Evolutionary conservation across 1,140 invertebrate genomes (phyloP), one percentile per base, ranked within the genome.

Genomic region (Achatina immaculata): DNA sequence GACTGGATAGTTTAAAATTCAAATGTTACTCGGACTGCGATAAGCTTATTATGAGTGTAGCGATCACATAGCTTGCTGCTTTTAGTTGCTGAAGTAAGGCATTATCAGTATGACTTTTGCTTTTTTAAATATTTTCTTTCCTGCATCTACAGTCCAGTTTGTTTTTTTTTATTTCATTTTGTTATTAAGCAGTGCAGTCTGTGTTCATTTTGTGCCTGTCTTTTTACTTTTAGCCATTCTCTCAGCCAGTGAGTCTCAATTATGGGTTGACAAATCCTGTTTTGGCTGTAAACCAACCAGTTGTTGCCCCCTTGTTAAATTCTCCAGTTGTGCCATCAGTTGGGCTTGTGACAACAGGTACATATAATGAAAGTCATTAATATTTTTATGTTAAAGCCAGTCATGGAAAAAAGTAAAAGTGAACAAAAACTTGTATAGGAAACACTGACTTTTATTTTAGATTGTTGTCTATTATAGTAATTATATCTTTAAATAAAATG

Each of bases 301-400:
- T 74, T 6, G 31, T 74, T 6, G 43, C 72, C 9, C 43, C 72
- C 7, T n/a, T 74, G 45, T 16, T n/a, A 7, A 43, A 31, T 14
- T 2, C 72, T 51, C 11, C 72, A 38, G 31, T 34, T 21, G 31
- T 51, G 28, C 72, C 43, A 1, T 0, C 43, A 1, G 9, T 74
- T 28, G 72, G 72, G 14, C 43, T 74, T 36, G 42, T 74, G 14
- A 74, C n/a, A 11, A 74, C 72, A 51, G 72, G 72, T 74, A 45
- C 21, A 28, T 68, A 11, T 34, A 16, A 11, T 11, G 14, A 11
- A 16, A 28, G 11, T 68, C 14, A 11, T 51, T 51, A 51, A 51
- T 11, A 24, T 51, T 24, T 14, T 11, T 51, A 14, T 51, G 11
- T 51, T 51, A 51, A 24, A 14, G 11, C 24, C 24, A 14, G 48